These are phyloP conservation scores for Notechis scutatus DNA, from an alignment of 2,113 vertebrate genomes.

Conservation along the genomic window DNA sequence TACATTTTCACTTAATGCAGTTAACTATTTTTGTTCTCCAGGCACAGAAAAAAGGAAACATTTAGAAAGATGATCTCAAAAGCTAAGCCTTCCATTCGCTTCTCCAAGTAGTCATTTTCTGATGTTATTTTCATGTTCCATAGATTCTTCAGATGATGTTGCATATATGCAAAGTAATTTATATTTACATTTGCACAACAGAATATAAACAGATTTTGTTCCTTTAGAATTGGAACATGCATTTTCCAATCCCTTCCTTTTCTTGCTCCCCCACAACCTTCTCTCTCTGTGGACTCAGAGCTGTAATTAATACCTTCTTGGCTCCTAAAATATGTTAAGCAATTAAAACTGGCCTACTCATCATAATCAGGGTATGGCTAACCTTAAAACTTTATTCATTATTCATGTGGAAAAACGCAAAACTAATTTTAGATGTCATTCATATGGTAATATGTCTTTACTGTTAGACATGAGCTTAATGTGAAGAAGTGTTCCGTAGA, in stretches of 20 bases:
- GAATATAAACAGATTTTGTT: not conserved
- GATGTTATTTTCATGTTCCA: not conserved
- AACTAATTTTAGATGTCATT: not conserved
- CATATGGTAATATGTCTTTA: not conserved
- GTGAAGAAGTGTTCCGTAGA: not conserved
- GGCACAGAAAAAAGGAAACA: slow-evolving; percentile 2
- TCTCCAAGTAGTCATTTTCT: not conserved
- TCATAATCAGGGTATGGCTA: not conserved
- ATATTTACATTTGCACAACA: not conserved
- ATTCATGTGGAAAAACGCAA: not conserved
- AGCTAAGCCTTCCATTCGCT: not conserved
- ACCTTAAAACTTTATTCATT: not conserved
- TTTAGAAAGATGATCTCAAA: not conserved
- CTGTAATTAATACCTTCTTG: not conserved
- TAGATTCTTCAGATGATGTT: not conserved
- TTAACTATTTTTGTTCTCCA: slow-evolving; percentile 28
- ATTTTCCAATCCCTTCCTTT: not conserved
- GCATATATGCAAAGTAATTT: not conserved
- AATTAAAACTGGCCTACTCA: not conserved
- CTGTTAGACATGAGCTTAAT: not conserved
- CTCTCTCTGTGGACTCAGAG: not conserved
- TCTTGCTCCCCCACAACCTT: not conserved
- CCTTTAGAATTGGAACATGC: not conserved
- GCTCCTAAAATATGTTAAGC: not conserved
- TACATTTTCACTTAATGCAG: slow-evolving; percentile 24